Base-by-base conservation (phyloP, 2,888 invertebrate species). In the Gerosis bhagava region DNA sequence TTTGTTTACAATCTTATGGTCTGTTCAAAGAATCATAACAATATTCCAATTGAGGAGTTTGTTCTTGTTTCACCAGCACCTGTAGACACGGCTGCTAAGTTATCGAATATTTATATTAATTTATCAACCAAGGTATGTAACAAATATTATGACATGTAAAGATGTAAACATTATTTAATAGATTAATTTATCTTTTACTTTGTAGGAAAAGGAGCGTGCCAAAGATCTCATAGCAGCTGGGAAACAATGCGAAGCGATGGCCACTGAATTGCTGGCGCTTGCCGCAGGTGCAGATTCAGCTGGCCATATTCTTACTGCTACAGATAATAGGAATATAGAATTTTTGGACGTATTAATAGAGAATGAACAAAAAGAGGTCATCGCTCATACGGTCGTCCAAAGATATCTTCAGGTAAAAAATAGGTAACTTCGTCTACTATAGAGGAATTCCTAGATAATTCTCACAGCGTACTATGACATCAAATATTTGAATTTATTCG, bases 1-100 rank as follows among this genome's bases (percentile, higher is more conserved):
- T 99, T 99, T 77, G 96, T 98, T 40, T 98, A 98, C 83, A 99
- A 99, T 77, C 90, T 99, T 66, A 99, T 99, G 98, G 95, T 98
- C 24, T 97, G 98, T 78, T 97, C 98, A 15, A 98, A 98, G 79
- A 96, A 96, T 83, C 93, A 97, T 84, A 95, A 97, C 70, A 98
- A 99, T 79, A 95, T 96, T 67, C 98, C 99, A 0, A 96, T 99
- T 54, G 97, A 98, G 74, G 99, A 99, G 77, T 99, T 99, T 77
- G 95, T 99, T 16, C 89, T 99, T 49, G 96, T 98, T n/a, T 98
- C 98, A 0, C 98, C 98, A n/a, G 99, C 99, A 3, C 99, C 99
- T 0, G 98, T 99, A 17, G 99, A 99, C 75, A 97, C 98, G 8
- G 99, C 99, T 12, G 98, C 98, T 47, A 99, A 99, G 84, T 89